Percentiles rank a stretch among this genome's conserved stretches.
Evolutionary conservation across 2,888 invertebrate genomes (phyloP).

Genomic region (Trissonchulus sp.): DNA sequence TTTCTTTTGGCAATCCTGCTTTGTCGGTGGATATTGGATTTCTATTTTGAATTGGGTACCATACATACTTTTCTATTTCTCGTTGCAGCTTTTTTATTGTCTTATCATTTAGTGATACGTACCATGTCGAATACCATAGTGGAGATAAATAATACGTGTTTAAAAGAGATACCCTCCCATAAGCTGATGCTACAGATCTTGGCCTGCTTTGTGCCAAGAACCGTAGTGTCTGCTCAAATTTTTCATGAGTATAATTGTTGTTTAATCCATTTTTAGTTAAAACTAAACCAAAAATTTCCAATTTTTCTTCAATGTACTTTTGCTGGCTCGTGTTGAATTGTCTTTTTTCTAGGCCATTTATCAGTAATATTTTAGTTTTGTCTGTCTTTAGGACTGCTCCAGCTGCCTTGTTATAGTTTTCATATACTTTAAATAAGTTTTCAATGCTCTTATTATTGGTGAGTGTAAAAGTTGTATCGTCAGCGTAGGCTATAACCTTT

Average conservation of each 20-base stretch:
- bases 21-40: neutral
- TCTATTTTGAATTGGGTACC: neutral
- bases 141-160: neutral
- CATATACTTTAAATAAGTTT: neutral
- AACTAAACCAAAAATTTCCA: neutral
- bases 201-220: too few relatives aligned
- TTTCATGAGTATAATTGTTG: neutral
- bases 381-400: neutral
- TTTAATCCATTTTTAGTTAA: neutral
- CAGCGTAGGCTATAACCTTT: neutral
- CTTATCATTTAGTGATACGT: neutral
- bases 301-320: neutral
- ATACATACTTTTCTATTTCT: neutral
- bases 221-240: neutral
- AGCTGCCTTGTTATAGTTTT: neutral
- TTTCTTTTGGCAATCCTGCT: neutral
- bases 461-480: neutral
- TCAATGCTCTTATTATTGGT: neutral
- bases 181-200: too few relatives aligned
- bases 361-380: conserved; percentile 34
- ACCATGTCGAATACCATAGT: neutral
- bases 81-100: neutral
- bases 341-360: neutral
- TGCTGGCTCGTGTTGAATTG: neutral
- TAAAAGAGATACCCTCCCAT: neutral